phyloP scores from a whole-genome alignment of 2,113 vertebrate genomes.

The Lichenostomus cassidix region DNA sequence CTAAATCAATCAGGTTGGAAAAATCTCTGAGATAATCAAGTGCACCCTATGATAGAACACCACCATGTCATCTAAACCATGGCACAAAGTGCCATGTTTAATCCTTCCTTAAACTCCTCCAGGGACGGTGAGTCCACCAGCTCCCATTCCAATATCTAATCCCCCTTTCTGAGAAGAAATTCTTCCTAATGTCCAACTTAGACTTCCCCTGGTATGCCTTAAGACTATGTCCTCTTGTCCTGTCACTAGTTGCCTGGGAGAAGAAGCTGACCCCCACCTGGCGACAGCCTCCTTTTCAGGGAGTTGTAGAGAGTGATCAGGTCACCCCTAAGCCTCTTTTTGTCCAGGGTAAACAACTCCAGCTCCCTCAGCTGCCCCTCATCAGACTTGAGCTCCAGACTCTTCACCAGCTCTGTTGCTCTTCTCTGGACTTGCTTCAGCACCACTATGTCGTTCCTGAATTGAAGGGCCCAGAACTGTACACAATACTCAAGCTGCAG shows the following conservation, averaged over 20 bases:
- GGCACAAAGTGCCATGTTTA: background rate
- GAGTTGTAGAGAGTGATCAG: background rate
- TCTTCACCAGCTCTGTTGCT: background rate
- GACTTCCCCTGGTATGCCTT: background rate
- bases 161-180: background rate
- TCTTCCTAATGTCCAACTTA: background rate
- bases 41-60: background rate
- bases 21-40: background rate
- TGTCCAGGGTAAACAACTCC: background rate
- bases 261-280: background rate
- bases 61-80: background rate
- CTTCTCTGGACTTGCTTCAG: background rate
- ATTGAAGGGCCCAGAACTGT: background rate
- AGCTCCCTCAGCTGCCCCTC: background rate
- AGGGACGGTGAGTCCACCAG: fast-evolving
- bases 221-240: background rate
- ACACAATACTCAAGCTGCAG: background rate
- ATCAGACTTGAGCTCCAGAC: background rate
- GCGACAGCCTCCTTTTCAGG: background rate
- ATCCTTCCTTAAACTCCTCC: background rate
- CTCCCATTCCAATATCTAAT: background rate
- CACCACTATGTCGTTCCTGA: background rate
- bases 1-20: background rate
- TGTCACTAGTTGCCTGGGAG: background rate
- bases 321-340: background rate